Evolutionary conservation across 2,113 vertebrate species (phyloP), one percentile per base, ranked within the genome.

Genomic region (Parotia lawesii): DNA sequence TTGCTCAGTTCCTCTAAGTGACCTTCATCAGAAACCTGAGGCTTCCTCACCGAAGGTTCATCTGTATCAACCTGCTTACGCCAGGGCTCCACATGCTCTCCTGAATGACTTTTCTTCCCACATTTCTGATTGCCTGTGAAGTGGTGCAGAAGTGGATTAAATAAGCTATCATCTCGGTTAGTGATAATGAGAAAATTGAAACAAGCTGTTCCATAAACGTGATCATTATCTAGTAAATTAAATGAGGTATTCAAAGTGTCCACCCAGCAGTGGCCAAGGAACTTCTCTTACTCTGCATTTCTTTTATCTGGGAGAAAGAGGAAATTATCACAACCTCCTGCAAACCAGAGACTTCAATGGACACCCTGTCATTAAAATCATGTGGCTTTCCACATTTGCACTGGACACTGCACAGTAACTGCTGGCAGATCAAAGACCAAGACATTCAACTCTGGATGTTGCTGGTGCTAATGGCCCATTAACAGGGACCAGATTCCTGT

Each of bases 141-240:
- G 91, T 92, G 85, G 62, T 71, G 45, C 72, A 90, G 85, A 87
- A 95, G 91, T 70, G 76, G 80, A 92, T 93, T 94, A 92, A 97
- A 89, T 71, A 89, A 92, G 51, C 87, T 94, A 81, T 91, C 94
- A 85, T 90, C 82, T 95, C 12, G 0, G 76, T 71, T 81, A 58
- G 89, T 70, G 89, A 94, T 94, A 96, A 96, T 95, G 95, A 94
- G 89, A 93, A 94, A 95, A 96, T 65, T 93, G 92, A 92, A 96
- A 96, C 87, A 96, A 96, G 79, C 85, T 96, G 76, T 82, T 89
- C 86, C 50, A 60, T 65, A 96, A 87, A 94, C 89, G 82, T 69
- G 87, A 92, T 93, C 75, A 88, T 93, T 94, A 96, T 96, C 93
- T 94, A 62, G 48, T 62, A 95, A 97, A 96, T 96, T 92, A 95